These are phyloP conservation scores for Nibea coibor DNA, from an alignment of 2,113 vertebrate species.

Conservation along the genomic window DNA sequence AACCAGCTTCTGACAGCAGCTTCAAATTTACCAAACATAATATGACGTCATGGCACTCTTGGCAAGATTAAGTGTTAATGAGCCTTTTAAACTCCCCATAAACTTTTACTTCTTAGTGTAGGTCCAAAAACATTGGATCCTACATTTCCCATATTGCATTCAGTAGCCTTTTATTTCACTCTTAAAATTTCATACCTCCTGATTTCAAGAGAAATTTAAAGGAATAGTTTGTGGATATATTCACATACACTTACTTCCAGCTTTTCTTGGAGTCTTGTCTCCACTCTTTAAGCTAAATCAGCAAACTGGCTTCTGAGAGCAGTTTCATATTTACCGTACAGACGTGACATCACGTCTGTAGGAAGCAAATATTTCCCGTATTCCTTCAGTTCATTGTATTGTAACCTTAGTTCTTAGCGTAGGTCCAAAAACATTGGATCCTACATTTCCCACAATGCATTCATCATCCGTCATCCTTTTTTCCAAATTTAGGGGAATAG, in stretches of 20 bases:
- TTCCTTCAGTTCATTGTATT: not conserved
- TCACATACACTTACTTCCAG: too few relatives aligned
- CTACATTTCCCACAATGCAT: conserved; percentile 1
- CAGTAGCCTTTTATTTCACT: not conserved
- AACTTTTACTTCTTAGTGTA: not conserved
- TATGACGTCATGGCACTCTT: too few relatives aligned
- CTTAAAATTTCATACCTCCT: not conserved
- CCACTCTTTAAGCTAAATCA: too few relatives aligned
- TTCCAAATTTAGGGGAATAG: not conserved
- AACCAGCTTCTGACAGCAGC: too few relatives aligned
- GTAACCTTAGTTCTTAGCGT: not conserved
- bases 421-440: not conserved
- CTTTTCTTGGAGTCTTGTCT: too few relatives aligned
- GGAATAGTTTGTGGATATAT: too few relatives aligned
- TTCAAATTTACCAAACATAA: too few relatives aligned
- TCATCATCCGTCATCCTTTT: not conserved
- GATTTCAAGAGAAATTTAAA: too few relatives aligned
- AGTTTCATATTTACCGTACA: too few relatives aligned
- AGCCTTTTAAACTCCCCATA: not conserved
- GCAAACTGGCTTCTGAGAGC: too few relatives aligned
- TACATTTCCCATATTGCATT: conserved; percentile 1
- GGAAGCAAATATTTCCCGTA: too few relatives aligned
- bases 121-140: not conserved
- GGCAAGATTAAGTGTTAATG: not conserved
- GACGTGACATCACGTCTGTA: too few relatives aligned